Evolutionary conservation across 2,113 vertebrate genomes (phyloP), one percentile per base, ranked within the genome.

Genomic region (Myotis davidii): DNA sequence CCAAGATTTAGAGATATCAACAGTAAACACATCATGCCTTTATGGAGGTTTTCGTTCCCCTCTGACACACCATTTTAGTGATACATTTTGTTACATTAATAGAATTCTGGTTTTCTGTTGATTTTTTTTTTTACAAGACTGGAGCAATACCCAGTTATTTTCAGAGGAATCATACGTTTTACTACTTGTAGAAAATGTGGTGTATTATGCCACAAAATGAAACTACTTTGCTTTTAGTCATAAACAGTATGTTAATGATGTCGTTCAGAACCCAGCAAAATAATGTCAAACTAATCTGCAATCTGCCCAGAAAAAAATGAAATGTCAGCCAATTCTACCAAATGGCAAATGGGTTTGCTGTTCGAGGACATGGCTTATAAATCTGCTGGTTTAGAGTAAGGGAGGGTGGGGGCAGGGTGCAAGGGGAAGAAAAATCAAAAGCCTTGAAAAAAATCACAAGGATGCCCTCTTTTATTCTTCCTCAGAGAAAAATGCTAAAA

Each of bases 241-340:
- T 98, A 97, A 98, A 96, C 98, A 98, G 96, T 98, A 98, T 98
- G 97, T 96, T 98, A 98, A 98, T 98, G 97, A 97, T 95, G 93
- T 97, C 98, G 96, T 97, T 98, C 97, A 97, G 95, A 74, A 11
- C 96, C 98, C 93, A 97, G 94, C 9, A 39, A 98, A 98, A 98
- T 98, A 98, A 98, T 98, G 98, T 98, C 98, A 98, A 98, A 98
- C 97, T 97, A 98, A 98, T 98, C 97, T 97, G 95, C 98, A 98
- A 98, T 98, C 98, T 98, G 97, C 97, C 98, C 96, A 98, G 98
- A 98, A 98, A 98, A 76, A 99, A 98, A 97, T 97, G 97, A 99
- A 99, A 99, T 99, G 98, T 98, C 98, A 99, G 98, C 98, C 98
- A 99, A 96, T 98, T 98, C 92, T 78, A 97, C 98, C 98, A 99